These are phyloP conservation scores for Brienomyrus brachyistius DNA, from an alignment of 2,113 vertebrate species.

Conservation along the genomic window DNA sequence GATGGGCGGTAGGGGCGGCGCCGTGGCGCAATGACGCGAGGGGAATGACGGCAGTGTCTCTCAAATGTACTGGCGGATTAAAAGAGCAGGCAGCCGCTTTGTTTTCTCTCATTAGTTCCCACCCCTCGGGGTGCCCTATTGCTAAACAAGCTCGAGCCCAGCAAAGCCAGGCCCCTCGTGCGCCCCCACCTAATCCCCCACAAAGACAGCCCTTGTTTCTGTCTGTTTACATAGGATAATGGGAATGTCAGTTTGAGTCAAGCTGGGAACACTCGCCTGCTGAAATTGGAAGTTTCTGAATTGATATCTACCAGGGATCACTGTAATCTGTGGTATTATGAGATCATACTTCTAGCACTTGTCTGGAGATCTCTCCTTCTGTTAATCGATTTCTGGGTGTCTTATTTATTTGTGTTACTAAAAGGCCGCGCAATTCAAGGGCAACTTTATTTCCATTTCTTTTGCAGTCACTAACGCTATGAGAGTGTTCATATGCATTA, in stretches of 20 bases:
- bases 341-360: neutral
- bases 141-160: slow-evolving; percentile 28
- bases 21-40: neutral
- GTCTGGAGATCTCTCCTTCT: neutral
- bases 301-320: slow-evolving; percentile 8
- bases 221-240: slow-evolving; percentile 36
- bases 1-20: neutral
- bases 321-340: neutral
- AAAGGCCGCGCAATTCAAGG: neutral
- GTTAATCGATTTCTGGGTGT: neutral
- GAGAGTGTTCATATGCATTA: neutral
- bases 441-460: neutral
- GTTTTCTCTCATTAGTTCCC: slow-evolving; percentile 31
- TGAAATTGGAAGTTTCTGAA: neutral
- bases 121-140: slow-evolving; percentile 23
- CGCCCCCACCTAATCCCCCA: slow-evolving; percentile 31
- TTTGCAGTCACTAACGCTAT: neutral
- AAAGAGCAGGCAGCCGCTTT: slow-evolving; percentile 28
- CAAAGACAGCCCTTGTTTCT: slow-evolving; percentile 20
- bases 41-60: slow-evolving; percentile 7
- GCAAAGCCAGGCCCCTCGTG: neutral
- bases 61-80: slow-evolving; percentile 25
- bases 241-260: slow-evolving; percentile 15
- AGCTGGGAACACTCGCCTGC: neutral
- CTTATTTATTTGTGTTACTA: neutral